Evolutionary conservation across 1,140 invertebrate species (phyloP), one percentile per base, ranked within the genome.

Genomic region (Ostrea edulis): DNA sequence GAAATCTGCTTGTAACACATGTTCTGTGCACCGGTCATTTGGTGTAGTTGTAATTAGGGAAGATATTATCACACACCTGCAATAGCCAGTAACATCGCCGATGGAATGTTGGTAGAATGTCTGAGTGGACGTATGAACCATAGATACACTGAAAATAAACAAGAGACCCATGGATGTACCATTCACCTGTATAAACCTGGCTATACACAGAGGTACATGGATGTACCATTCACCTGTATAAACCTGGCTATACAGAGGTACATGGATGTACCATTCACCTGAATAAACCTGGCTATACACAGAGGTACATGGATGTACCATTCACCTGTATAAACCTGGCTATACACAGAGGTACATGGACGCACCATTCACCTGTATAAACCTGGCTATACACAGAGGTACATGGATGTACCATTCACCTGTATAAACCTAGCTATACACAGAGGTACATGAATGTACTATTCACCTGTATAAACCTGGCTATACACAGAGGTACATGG

Each of bases 61-160:
- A 77, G 29, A 17, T n/a, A 22, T n/a, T n/a, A 52, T 44, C 35
- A 84, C 93, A 94, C 96, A 98, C 97, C 97, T 98, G 97, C 90
- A 99, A 96, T 51, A 99, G 96, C 98, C 98, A 99, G 95, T 99
- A 99, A 95, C 98, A 99, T 93, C 98, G 96, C 92, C 98, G 96
- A 95, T 99, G 98, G 96, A 99, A 99, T 89, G 98, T 99, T 86
- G 98, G 98, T 91, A 99, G 96, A 93, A 99, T 99, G 55, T 98
- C 98, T 55, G 98, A 99, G 96, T 99, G 98, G 86, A 99, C 98
- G 95, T 99, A 99, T 95, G 98, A 99, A 53, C 98, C 98, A 95
- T 99, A 99, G 93, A 99, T 99, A 86, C 93, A 94, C 93, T 94
- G 90, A 85, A 93, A 93, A 35, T 25, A 77, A 29, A 77, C 25